Conservation (phyloP, 2,113 vertebrate genomes). For the Channa maculata region DNA sequence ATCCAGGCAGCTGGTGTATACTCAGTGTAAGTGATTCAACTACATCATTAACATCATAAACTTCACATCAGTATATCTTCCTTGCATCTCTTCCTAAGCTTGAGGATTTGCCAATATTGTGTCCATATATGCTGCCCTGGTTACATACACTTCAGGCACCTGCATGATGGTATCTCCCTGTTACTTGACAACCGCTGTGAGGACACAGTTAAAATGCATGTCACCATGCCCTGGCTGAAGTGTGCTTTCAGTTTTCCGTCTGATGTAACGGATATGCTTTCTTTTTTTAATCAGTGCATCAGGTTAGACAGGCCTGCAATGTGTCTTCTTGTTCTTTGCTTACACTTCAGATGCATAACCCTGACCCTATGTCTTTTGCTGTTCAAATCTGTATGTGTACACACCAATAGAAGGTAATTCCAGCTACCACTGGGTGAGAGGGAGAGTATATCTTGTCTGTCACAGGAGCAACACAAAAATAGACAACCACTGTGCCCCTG, state of each 20-base stretch:
- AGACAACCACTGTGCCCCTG: too few relatives aligned
- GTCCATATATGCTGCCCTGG: neutral
- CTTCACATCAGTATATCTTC: too few relatives aligned
- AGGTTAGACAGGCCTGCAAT: neutral
- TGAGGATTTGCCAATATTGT: too few relatives aligned
- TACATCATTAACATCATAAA: too few relatives aligned
- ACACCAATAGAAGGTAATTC: neutral
- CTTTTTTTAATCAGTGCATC: neutral
- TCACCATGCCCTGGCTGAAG: neutral
- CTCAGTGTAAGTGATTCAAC: slow-evolving; percentile 3
- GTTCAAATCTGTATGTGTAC: neutral
- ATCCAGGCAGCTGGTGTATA: slow-evolving; percentile 2
- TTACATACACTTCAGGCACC: neutral
- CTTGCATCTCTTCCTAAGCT: too few relatives aligned
- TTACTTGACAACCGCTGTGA: neutral
- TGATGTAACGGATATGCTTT: neutral
- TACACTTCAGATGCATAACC: neutral
- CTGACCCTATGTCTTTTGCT: neutral
- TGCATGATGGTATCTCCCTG: neutral
- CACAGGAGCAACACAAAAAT: too few relatives aligned
- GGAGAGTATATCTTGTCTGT: too few relatives aligned
- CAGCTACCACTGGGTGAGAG: too few relatives aligned
- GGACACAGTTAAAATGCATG: neutral
- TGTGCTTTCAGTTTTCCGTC: neutral
- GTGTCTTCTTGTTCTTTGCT: neutral